Percentiles rank a stretch among this genome's conserved stretches.
Evolutionary conservation across 2,888 invertebrate genomes (phyloP).

Genomic region (Drosophila siamana): DNA sequence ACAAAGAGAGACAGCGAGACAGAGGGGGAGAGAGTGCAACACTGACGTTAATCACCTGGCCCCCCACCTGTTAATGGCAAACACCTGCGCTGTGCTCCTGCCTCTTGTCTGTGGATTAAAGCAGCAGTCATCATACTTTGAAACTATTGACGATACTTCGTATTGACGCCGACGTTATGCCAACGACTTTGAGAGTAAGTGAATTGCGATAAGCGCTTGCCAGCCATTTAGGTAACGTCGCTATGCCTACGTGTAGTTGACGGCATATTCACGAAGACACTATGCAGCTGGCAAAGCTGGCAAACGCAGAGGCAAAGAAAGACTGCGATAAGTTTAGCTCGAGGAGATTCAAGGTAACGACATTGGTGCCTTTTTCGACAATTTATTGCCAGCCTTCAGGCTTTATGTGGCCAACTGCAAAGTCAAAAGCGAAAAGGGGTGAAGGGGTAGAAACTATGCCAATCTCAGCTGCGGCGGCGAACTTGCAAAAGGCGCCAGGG

Average conservation of each 20-base stretch:
- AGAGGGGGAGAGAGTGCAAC: no score
- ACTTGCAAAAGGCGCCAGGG: constrained; percentile 4
- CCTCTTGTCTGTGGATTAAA: background rate
- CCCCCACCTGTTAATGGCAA: constrained; percentile 15
- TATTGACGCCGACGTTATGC: constrained; percentile 34
- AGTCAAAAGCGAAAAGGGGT: constrained; percentile 1
- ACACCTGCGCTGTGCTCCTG: background rate
- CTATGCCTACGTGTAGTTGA: constrained; percentile 4
- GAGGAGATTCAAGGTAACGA: constrained; percentile 75
- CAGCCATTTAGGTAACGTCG: constrained; percentile 54
- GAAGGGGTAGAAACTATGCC: constrained; percentile 60
- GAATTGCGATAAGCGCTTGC: constrained; percentile 66
- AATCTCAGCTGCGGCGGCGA: constrained; percentile 50
- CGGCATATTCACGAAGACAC: constrained; percentile 47
- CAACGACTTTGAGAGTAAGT: constrained; percentile 36
- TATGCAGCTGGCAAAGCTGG: constrained; percentile 40
- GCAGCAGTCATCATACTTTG: constrained; percentile 2
- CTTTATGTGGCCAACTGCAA: constrained; percentile 32
- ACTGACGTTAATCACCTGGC: constrained; percentile 59
- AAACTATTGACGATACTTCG: constrained; percentile 63
- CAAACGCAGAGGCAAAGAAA: background rate
- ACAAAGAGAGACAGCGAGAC: no score
- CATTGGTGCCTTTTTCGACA: constrained; percentile 58
- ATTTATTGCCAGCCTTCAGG: constrained; percentile 74
- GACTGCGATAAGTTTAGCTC: constrained; percentile 65